Evolutionary conservation across 2,888 invertebrate species (phyloP), one percentile per base, ranked within the genome.

Genomic region (Andrena trimmerana): DNA sequence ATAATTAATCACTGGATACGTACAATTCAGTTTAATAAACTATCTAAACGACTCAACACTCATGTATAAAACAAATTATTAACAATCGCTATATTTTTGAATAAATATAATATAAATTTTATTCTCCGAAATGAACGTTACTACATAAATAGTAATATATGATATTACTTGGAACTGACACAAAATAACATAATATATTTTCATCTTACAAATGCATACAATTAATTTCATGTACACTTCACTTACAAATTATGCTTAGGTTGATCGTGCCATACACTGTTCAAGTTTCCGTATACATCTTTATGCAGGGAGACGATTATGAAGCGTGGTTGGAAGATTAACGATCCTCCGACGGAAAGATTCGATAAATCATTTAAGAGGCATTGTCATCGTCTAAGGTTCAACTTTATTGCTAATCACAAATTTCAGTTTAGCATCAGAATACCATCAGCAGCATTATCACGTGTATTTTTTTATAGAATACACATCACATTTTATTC

Each of bases 351-450:
- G 81, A 72, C 86, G 89, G 90, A 86, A 89, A 84, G 76, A 67
- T 83, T 86, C 92, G 86, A 92, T 92, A 92, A 92, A 92, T 92
- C 92, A 91, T 87, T 69, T 73, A 81, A 74, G 84, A 65, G 85
- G 86, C 89, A 85, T 77, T 80, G 88, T 86, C 89, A 86, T 85
- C 86, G 83, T 81, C 77, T 74, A 80, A 86, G 83, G 79, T 86
- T 86, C 69, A 84, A 83, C 81, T 85, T 86, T 88, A 87, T 86
- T 87, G 86, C 81, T 86, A 86, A 87, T 77, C 77, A 77, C 66
- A 77, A 81, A 67, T 75, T 73, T 63, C 20, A 66, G 31, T 52
- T 52, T 54, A 20, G 52, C 8, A 7, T 13, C 13, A 36, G 27
- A 50, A 59, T 27, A 10, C 10, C 48, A 29, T 48, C 10, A 36